Evolutionary conservation across 1,140 invertebrate species (phyloP).

Genomic region (Manduca sexta): DNA sequence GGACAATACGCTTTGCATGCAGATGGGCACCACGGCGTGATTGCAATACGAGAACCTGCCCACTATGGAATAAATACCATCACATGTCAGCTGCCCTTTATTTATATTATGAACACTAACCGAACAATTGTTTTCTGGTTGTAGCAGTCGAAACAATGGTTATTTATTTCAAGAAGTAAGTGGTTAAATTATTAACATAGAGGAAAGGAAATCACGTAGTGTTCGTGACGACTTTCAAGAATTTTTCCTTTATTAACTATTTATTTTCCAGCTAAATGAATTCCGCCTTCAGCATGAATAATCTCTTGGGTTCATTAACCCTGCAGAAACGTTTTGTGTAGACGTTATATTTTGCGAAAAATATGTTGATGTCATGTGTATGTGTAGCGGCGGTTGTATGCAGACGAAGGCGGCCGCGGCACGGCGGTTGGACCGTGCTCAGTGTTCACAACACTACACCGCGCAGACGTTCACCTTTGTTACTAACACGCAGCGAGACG

Average conservation of each 20-base stretch:
- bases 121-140: slow-evolving; percentile 51
- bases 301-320: slow-evolving; percentile 30
- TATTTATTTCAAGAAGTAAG: slow-evolving; percentile 34
- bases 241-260: slow-evolving; percentile 21
- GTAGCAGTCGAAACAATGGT: slow-evolving; percentile 48
- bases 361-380: background rate
- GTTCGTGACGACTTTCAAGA: slow-evolving; percentile 38
- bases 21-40: slow-evolving; percentile 49
- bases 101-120: slow-evolving; percentile 48
- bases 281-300: slow-evolving; percentile 4
- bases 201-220: slow-evolving; percentile 58
- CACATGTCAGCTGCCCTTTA: slow-evolving; percentile 44
- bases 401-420: slow-evolving; percentile 1
- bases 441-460: no score
- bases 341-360: background rate
- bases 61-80: slow-evolving; percentile 67
- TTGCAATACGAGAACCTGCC: slow-evolving; percentile 55
- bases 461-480: slow-evolving; percentile 15
- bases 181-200: slow-evolving; percentile 25
- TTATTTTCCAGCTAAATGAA: slow-evolving; percentile 20
- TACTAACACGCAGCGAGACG: background rate
- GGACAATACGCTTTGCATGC: slow-evolving; percentile 46
- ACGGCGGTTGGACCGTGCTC: slow-evolving; percentile 8
- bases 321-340: slow-evolving; percentile 1
- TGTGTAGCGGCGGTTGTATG: background rate